A percentile compares a stretch with the other conserved stretches of the same genome.
Conservation (phyloP, 2,888 invertebrate genomes). For the Parasteatoda lunata region DNA sequence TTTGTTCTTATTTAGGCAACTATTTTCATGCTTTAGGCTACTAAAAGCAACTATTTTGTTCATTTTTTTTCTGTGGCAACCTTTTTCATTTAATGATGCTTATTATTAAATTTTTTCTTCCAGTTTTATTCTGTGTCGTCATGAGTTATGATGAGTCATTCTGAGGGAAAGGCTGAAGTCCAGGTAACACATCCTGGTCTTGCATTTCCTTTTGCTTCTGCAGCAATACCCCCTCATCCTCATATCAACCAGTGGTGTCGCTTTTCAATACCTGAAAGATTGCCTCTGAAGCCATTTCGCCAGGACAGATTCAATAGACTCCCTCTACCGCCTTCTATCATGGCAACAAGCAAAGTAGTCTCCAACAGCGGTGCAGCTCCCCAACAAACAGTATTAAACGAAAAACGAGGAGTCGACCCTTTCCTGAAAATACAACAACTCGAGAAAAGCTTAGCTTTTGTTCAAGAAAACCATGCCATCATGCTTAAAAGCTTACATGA, state of each 20-base stretch:
- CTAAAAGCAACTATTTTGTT: no score
- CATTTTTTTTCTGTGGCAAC: no score
- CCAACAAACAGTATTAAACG: not conserved
- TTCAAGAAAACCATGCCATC: conserved; percentile 64
- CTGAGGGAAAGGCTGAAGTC: conserved; percentile 66
- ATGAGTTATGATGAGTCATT: conserved; percentile 63
- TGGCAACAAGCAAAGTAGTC: conserved; percentile 50
- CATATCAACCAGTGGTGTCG: conserved; percentile 67
- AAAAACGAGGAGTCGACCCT: conserved; percentile 52
- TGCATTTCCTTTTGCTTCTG: conserved; percentile 60
- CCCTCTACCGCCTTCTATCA: conserved; percentile 56
- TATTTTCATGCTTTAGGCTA: no score
- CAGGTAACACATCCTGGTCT: conserved; percentile 66
- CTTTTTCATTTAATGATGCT: no score
- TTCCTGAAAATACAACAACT: conserved; percentile 60
- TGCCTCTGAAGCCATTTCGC: conserved; percentile 61
- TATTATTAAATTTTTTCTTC: not conserved
- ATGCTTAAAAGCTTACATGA: conserved; percentile 63
- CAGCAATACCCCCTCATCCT: conserved; percentile 50
- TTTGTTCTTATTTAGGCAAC: no score
- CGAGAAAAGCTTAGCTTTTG: conserved; percentile 67
- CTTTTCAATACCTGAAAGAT: conserved; percentile 53
- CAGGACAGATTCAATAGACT: conserved; percentile 57
- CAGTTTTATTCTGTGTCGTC: conserved; percentile 9
- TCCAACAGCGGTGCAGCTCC: conserved; percentile 20